Evolutionary conservation across 2,113 vertebrate species (phyloP), one percentile per base, ranked within the genome.

Genomic region (Mystacornis crossleyi): DNA sequence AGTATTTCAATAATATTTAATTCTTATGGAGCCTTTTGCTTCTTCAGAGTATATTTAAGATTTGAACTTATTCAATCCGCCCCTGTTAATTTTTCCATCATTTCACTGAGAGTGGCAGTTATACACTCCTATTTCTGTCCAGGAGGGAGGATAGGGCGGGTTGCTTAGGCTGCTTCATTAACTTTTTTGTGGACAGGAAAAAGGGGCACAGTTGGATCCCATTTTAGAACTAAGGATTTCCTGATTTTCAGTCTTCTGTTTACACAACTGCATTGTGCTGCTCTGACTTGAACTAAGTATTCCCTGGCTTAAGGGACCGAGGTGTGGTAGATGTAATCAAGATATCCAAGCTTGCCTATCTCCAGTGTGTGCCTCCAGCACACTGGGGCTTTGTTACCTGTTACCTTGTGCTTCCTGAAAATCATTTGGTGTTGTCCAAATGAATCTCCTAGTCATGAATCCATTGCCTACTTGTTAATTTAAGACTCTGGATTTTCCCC

Each of bases 211-310:
- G 93, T 83, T 93, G 93, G 92, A 95, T 92, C 79, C 94, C 72
- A 74, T 81, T 94, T 94, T 79, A 94, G 92, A 94, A 84, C 71
- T 74, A 51, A 92, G 89, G 89, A 92, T 95, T 95, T 97, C 43
- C 69, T 90, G 80, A 90, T 95, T 95, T 94, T 78, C 65, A 65
- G 26, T 79, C 65, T 67, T 90, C 43, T 94, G 82, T 93, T 95
- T 95, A 89, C 89, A 92, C 69, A 93, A 89, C 86, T 93, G 72
- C 36, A 74, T 74, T 92, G 79, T 83, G 51, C 88, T 90, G 43
- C 55, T 90, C 67, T 83, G 85, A 77, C 54, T 86, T 80, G 64
- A 93, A 29, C 66, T 60, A 54, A 92, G 50, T 58, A 66, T 73
- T 80, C 84, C 47, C 55, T 74, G 67, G 57, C 24, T 82, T 61